Evolutionary conservation across 2,888 invertebrate genomes (phyloP).

Genomic region (Luperina testacea): DNA sequence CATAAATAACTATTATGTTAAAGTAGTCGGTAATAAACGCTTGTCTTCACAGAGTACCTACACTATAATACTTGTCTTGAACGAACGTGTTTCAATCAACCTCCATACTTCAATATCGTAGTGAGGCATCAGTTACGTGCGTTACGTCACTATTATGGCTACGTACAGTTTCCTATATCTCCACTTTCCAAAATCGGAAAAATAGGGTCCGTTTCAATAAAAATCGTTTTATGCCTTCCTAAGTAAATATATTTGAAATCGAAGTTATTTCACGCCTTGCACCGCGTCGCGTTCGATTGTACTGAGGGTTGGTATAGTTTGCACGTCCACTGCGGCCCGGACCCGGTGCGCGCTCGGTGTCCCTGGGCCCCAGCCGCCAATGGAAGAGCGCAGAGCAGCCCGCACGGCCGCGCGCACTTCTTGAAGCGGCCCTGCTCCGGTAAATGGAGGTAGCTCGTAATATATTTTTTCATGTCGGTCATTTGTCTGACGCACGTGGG

Average conservation of each 20-base stretch:
- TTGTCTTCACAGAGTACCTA: no score
- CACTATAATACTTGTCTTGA: no score
- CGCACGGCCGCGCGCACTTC: background rate
- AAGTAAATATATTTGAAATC: conserved; percentile 79
- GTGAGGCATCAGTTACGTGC: background rate
- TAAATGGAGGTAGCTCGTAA: conserved; percentile 73
- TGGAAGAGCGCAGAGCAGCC: background rate
- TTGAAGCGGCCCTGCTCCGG: conserved; percentile 46
- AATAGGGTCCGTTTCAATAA: conserved; percentile 72
- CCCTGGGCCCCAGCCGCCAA: background rate
- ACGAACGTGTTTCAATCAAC: no score
- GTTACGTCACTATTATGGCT: conserved; percentile 14
- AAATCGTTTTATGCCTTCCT: conserved; percentile 76
- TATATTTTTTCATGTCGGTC: conserved; percentile 82
- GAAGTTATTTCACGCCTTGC: conserved; percentile 70
- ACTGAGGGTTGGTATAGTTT: background rate
- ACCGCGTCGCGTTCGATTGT: conserved; percentile 27
- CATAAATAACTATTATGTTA: no score
- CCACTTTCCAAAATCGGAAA: conserved; percentile 45
- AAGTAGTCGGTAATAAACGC: no score
- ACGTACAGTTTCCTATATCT: conserved; percentile 10
- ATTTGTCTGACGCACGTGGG: conserved; percentile 82
- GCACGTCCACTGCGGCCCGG: background rate
- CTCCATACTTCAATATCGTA: background rate
- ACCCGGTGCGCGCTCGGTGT: fast-evolving